Evolutionary conservation across 2,888 invertebrate species (phyloP).

Genomic region (Acholoe squamosa): DNA sequence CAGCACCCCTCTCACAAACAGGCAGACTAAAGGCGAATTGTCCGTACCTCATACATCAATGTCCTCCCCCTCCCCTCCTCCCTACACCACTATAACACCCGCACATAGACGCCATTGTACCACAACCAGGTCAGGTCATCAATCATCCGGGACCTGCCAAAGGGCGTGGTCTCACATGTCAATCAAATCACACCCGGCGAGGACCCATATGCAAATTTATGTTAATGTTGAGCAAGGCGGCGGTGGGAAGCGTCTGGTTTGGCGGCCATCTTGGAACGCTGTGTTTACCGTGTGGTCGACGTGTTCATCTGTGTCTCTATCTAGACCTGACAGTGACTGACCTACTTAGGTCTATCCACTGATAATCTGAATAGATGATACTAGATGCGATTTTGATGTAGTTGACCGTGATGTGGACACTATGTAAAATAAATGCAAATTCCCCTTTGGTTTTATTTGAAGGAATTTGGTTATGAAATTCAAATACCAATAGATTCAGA

Average conservation of each 20-base stretch:
- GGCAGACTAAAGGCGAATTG: background rate
- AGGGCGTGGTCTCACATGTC: constrained; percentile 44
- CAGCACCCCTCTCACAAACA: no score
- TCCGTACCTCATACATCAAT: background rate
- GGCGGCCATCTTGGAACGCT: constrained; percentile 49
- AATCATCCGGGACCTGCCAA: background rate
- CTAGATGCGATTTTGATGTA: no score
- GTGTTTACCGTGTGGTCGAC: background rate
- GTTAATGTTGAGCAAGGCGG: constrained; percentile 58
- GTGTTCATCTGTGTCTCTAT: background rate
- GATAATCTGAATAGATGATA: no score
- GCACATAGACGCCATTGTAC: background rate
- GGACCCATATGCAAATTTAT: constrained; percentile 45
- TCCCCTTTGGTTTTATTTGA: background rate
- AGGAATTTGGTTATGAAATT: constrained; percentile 22
- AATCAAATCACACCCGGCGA: background rate
- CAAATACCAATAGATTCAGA: constrained; percentile 4
- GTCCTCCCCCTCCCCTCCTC: background rate
- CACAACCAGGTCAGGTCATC: background rate
- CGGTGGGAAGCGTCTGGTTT: background rate
- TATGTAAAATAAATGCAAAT: background rate
- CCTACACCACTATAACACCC: background rate
- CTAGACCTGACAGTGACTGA: background rate
- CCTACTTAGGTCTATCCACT: no score
- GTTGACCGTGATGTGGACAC: background rate